Base-by-base conservation (phyloP, 1,140 invertebrate species). In the Dendrolimus kikuchii region DNA sequence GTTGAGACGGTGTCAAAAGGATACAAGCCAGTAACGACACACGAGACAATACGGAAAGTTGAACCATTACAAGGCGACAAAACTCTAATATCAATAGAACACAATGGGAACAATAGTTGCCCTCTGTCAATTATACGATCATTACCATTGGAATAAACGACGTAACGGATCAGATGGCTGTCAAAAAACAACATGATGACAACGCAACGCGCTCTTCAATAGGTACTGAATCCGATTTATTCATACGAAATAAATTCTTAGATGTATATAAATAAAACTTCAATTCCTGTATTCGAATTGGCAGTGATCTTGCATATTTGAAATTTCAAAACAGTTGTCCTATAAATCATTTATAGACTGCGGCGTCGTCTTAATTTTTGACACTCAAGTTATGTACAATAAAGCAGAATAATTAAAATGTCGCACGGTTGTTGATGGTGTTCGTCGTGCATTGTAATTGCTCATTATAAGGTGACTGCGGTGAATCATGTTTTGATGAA, bases 61-160 rank as follows among this genome's bases (percentile, higher is more conserved):
- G 49, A 55, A 68, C 77, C 75, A 77, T 84, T 82, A 84, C 81
- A 84, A 82, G 75, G 80, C 81, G 83, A 86, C 81, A 83, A 86
- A 86, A 78, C 77, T 62, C 60, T 81, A 77, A 86, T 84, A 86
- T 77, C 75, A 78, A 79, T 74, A 80, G 71, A 77, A 81, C 65
- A 86, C 81, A 83, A 84, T 84, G 63, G 77, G 78, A 84, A 86
- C 82, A 86, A 84, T 86, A 81, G 82, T 77, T 81, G 81, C 70
- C 71, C 76, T 81, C 75, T 84, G 81, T 86, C 83, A 86, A 84
- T 86, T 86, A 86, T 82, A 69, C 80, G 75, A 82, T 86, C 81
- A 84, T 86, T 84, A 84, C 71, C 78, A 83, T 83, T 74, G 66
- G 83, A 77, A 82, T 85, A 85, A 85, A 85, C 72, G 73, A 76